Conservation (phyloP, 2,888 invertebrate genomes). For the Pyralis farinalis region DNA sequence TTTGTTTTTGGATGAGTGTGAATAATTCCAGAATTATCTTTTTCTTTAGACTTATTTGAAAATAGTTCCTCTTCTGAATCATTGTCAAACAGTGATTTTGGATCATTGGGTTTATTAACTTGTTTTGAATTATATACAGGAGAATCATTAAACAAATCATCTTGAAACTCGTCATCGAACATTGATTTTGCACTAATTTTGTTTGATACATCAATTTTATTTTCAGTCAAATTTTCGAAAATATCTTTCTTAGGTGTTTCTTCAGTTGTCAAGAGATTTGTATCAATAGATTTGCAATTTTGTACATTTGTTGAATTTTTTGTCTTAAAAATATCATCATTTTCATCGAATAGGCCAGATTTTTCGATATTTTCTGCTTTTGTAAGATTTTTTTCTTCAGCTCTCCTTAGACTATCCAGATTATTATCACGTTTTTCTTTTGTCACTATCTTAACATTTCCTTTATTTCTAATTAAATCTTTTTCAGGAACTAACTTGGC, state of each 20-base stretch:
- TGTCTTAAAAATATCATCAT: slow-evolving; percentile 5
- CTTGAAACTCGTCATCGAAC: not conserved
- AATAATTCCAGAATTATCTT: too few relatives aligned
- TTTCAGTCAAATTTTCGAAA: not conserved
- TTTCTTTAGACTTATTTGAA: too few relatives aligned
- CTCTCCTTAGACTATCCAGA: too few relatives aligned
- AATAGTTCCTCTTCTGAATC: too few relatives aligned
- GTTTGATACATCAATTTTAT: not conserved
- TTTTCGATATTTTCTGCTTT: not conserved
- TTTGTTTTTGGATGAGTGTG: too few relatives aligned
- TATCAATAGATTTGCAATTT: not conserved
- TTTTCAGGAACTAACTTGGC: too few relatives aligned
- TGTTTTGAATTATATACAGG: not conserved
- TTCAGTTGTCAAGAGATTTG: too few relatives aligned
- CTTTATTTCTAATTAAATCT: too few relatives aligned
- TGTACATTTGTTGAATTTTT: not conserved
- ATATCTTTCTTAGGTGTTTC: not conserved
- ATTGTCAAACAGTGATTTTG: too few relatives aligned
- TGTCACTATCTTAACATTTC: slow-evolving; percentile 4
- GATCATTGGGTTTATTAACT: too few relatives aligned
- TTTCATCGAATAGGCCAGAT: slow-evolving; percentile 2
- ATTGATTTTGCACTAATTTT: not conserved
- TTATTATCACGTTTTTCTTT: not conserved
- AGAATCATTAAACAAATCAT: not conserved
- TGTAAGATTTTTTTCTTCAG: not conserved